Conservation (phyloP, 2,888 invertebrate genomes). For the Chelonus formosanus region DNA sequence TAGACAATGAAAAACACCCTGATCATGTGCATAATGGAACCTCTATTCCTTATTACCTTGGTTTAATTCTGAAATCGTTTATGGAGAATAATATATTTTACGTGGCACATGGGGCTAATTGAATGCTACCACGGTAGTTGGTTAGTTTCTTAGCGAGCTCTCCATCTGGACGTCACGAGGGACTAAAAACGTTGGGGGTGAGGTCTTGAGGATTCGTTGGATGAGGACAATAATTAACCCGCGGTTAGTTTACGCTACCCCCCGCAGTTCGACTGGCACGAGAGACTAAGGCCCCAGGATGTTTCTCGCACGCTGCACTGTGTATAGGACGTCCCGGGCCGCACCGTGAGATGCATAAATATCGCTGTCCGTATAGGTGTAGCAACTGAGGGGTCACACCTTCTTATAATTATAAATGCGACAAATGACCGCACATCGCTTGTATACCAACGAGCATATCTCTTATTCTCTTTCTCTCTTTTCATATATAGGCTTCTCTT, state of each 20-base stretch:
- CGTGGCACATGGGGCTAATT: conserved; percentile 62
- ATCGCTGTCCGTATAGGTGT: conserved; percentile 54
- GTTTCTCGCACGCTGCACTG: conserved; percentile 9
- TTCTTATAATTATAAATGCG: conserved; percentile 64
- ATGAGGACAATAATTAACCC: conserved; percentile 62
- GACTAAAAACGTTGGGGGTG: conserved; percentile 26
- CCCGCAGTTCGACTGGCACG: conserved; percentile 52
- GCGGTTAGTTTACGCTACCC: conserved; percentile 63
- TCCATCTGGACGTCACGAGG: conserved; percentile 34
- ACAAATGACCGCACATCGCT: conserved; percentile 59
- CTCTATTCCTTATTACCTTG: not conserved
- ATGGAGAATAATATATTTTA: conserved; percentile 57
- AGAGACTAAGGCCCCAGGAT: conserved; percentile 29
- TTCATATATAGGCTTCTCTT: conserved; percentile 8
- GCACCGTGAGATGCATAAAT: conserved; percentile 57
- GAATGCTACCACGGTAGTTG: conserved; percentile 65
- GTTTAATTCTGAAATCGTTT: conserved; percentile 14
- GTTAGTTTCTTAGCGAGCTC: conserved; percentile 42
- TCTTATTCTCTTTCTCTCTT: conserved; percentile 10
- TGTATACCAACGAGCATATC: conserved; percentile 45
- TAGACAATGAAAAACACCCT: conserved; percentile 53
- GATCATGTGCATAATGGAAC: conserved; percentile 37
- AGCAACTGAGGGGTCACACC: conserved; percentile 59
- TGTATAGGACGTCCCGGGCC: conserved; percentile 34
- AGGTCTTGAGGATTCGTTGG: conserved; percentile 19